Evolutionary conservation across 2,797 vertebrate genomes (phyloP).

Genomic region (Agapornis canus): DNA sequence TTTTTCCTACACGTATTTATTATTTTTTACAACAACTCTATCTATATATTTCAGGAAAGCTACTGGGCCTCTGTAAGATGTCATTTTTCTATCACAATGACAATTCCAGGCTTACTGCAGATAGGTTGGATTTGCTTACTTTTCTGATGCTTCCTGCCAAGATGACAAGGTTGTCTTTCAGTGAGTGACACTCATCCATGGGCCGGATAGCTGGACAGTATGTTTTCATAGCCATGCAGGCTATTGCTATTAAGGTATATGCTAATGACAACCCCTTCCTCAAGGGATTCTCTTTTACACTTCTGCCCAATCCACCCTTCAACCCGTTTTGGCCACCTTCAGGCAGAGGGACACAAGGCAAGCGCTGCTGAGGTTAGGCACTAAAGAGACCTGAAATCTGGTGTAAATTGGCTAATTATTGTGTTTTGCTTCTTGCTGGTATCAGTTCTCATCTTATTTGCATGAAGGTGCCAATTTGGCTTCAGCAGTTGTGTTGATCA

Average conservation of each 20-base stretch:
- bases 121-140: neutral
- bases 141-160: neutral
- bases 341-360: neutral
- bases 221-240: fast-evolving
- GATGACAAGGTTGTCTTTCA: neutral
- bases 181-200: neutral
- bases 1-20: neutral
- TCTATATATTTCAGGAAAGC: neutral
- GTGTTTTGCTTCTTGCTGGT: neutral
- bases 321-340: neutral
- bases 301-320: neutral
- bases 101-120: neutral
- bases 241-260: neutral
- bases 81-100: neutral
- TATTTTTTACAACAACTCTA: neutral
- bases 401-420: neutral
- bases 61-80: neutral
- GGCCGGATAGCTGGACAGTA: neutral
- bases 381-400: neutral
- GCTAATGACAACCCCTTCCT: neutral
- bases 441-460: neutral
- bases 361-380: neutral
- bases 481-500: neutral
- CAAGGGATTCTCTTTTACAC: neutral
- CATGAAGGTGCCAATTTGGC: neutral